These are phyloP conservation scores for Rhabdomys dilectus DNA, from an alignment of 2,113 vertebrate species.

Conservation along the genomic window DNA sequence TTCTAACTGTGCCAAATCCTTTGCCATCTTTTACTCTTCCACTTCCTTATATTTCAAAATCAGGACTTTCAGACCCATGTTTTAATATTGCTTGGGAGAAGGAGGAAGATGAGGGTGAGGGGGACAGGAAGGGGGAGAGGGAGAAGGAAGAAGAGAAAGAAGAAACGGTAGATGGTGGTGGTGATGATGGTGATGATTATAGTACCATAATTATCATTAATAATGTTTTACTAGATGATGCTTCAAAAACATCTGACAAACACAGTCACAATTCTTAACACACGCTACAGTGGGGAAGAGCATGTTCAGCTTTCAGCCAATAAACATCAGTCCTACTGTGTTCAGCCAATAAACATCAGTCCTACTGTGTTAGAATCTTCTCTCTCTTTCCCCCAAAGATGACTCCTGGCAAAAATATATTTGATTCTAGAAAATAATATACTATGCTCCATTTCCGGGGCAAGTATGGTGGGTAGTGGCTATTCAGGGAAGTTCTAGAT, in stretches of 20 bases:
- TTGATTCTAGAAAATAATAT: not conserved
- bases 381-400: not conserved
- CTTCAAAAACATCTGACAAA: not conserved
- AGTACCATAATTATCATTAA: not conserved
- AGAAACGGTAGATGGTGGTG: too few species aligned
- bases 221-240: not conserved
- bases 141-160: too few species aligned
- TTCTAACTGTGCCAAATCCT: not conserved
- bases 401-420: not conserved
- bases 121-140: accelerated
- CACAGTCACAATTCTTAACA: not conserved
- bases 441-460: not conserved
- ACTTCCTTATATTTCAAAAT: not conserved
- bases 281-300: not conserved
- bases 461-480: not conserved
- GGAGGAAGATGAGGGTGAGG: too few species aligned
- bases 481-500: not conserved
- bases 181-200: too few species aligned
- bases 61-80: not conserved
- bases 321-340: not conserved
- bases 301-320: not conserved
- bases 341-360: not conserved
- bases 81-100: not conserved
- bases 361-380: not conserved
- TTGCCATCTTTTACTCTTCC: not conserved